Evolutionary conservation across 2,113 vertebrate species (phyloP).

Genomic region (Lagopus muta): DNA sequence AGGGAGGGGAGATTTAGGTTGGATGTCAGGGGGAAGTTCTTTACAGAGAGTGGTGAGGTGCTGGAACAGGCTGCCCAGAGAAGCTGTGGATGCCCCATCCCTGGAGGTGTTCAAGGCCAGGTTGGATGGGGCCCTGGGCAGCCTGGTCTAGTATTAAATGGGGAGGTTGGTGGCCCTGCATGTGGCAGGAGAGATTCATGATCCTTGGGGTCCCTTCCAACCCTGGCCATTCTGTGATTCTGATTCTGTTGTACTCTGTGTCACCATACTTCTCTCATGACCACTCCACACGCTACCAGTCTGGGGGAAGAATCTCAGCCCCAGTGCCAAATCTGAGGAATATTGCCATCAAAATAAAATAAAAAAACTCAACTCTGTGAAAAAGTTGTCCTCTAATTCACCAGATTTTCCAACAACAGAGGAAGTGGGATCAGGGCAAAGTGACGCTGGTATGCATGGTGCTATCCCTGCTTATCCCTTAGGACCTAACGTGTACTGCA

Average conservation of each 20-base stretch:
- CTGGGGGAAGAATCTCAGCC: not conserved
- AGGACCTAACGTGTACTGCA: not conserved
- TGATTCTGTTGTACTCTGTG: not conserved
- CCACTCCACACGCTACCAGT: not conserved
- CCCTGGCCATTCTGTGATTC: no score
- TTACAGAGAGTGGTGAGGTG: no score
- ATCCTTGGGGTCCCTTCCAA: no score
- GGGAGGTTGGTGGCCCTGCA: no score
- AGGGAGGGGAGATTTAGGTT: no score
- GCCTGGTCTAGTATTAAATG: no score
- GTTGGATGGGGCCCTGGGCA: no score
- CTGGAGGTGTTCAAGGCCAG: no score
- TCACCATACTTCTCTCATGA: not conserved
- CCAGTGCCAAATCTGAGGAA: not conserved
- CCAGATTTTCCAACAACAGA: not conserved
- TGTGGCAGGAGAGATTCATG: no score
- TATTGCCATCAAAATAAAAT: not conserved
- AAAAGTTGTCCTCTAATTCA: not conserved
- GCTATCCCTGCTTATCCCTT: not conserved
- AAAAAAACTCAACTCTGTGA: not conserved
- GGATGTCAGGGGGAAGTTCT: no score
- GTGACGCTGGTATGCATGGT: not conserved
- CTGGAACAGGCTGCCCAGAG: no score
- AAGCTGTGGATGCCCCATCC: no score
- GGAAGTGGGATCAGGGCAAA: accelerated